Evolutionary conservation across 2,797 vertebrate species (phyloP), one percentile per base, ranked within the genome.

Genomic region (Sebastes matsubarae): DNA sequence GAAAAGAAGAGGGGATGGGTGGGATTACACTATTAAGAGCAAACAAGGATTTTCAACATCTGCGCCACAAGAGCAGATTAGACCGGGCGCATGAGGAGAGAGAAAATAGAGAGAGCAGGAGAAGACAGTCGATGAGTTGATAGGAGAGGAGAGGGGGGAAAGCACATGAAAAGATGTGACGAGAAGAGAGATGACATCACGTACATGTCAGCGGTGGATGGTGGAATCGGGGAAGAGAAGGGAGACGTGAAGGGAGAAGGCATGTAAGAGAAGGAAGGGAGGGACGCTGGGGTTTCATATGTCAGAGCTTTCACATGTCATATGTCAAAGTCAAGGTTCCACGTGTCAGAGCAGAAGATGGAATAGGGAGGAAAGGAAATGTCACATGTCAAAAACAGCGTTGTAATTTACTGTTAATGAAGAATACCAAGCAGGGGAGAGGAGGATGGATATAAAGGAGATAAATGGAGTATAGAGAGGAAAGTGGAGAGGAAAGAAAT

Each of bases 311-410:
- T n/a, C 46, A 54, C n/a, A 54, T n/a, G 52, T 54, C 52, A 54
- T 22, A 54, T 22, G 52, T 54, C 52, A 54, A 54, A 54, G n/a
- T 2, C 1, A 75, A 73, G 60, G 52, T 63, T 75, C 58, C 34
- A 54, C 50, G 36, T 77, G 75, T 74, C 78, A 75, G 60, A 77
- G 70, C 54, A n/a, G 61, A 13, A 5, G 70, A 75, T 42, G 25
- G 38, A 34, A 75, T 24, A 2, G n/a, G 55, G 67, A 36, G 36
- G 68, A 65, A 73, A 79, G 68, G 68, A 87, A 89, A 91, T 88
- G 83, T 82, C 88, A 83, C 63, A 59, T 73, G 75, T 86, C 80
- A 77, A 79, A 85, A 84, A 77, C 68, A 79, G 68, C 22, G 2
- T 38, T 81, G 34, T 80, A 72, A 77, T 87, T 77, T 66, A 75